These are phyloP conservation scores for Ianthella basta DNA, from an alignment of 37 sponge, comb jelly and placozoan species.

Conservation along the genomic window DNA sequence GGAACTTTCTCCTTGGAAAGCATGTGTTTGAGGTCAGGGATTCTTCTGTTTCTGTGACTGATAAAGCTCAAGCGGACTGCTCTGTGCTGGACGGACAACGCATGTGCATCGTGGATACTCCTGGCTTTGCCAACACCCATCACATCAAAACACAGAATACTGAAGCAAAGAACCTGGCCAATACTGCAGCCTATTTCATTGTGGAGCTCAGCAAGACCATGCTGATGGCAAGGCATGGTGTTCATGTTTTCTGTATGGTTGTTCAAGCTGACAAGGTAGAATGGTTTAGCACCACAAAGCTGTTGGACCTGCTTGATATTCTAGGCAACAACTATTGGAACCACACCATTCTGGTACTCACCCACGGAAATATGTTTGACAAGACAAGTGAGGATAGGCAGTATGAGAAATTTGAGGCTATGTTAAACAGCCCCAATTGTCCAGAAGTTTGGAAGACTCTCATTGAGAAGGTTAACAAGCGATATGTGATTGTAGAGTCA, in stretches of 20 bases:
- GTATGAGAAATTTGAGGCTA: background rate
- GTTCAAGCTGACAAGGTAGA: background rate
- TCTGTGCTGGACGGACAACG: background rate
- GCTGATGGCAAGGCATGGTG: background rate
- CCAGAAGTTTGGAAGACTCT: background rate
- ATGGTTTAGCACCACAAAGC: background rate
- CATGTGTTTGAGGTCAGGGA: background rate
- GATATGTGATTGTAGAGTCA: constrained; percentile 6
- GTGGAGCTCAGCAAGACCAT: constrained; percentile 12
- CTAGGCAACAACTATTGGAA: constrained; percentile 21
- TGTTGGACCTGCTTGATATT: background rate
- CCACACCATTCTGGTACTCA: background rate
- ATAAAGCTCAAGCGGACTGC: background rate
- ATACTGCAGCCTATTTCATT: background rate
- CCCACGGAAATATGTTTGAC: background rate
- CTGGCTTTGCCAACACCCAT: constrained; percentile 3
- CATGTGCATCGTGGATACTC: background rate
- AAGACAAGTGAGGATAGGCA: background rate
- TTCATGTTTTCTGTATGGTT: background rate
- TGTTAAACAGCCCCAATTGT: background rate
- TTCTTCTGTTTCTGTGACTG: background rate
- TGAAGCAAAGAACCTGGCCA: constrained; percentile 9
- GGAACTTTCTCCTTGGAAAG: background rate
- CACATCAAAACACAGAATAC: background rate
- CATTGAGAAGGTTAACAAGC: background rate